Evolutionary conservation across 1,140 invertebrate genomes (phyloP).

Genomic region (Brevipalpus yothersi): DNA sequence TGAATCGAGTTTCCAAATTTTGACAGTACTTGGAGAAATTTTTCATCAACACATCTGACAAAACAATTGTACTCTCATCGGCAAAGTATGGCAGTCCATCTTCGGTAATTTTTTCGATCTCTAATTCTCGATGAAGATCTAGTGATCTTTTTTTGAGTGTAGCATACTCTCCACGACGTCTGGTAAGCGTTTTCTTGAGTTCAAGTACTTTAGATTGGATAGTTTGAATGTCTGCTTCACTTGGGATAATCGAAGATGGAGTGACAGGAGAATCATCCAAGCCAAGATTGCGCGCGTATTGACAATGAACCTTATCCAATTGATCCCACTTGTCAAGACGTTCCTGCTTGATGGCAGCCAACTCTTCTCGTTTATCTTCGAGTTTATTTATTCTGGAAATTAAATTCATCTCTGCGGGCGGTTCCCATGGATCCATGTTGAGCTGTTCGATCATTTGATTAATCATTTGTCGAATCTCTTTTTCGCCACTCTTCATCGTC

Average conservation of each 20-base stretch:
- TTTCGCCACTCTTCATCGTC: too few species aligned
- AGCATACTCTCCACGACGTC: conserved; percentile 11
- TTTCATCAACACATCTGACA: background rate
- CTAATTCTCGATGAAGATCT: conserved; percentile 7
- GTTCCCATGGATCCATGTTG: too few species aligned
- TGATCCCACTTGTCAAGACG: background rate
- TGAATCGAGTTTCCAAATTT: background rate
- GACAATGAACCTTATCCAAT: background rate
- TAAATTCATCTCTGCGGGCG: too few species aligned
- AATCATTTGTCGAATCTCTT: too few species aligned
- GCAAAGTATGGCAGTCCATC: background rate
- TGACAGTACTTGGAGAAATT: background rate
- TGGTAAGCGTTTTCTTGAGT: background rate
- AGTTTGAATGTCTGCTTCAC: background rate
- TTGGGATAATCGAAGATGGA: background rate
- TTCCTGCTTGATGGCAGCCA: background rate
- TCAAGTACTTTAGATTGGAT: background rate
- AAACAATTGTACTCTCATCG: background rate
- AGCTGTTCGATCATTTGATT: too few species aligned
- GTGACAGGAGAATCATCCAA: background rate
- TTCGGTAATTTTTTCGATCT: background rate
- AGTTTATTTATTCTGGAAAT: background rate
- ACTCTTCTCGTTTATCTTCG: background rate
- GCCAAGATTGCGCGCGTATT: background rate
- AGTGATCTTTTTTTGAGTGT: conserved; percentile 12